These are phyloP conservation scores for Umimayanthus kanabou DNA, from an alignment of 92 coral and sea anemone genomes.

Conservation along the genomic window DNA sequence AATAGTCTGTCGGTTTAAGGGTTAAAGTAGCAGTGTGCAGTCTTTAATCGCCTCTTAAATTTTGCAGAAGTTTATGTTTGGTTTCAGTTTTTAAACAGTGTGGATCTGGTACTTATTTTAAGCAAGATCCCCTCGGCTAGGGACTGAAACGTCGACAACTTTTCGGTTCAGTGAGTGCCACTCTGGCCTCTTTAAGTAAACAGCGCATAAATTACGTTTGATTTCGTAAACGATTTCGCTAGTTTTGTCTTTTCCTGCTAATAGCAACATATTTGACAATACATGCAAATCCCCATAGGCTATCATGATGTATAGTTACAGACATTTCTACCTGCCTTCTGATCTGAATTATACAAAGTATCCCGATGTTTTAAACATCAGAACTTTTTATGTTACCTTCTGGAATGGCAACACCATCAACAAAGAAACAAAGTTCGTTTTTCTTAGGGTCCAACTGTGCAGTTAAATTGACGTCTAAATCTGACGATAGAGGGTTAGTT, in stretches of 20 bases:
- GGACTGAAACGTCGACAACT: too few species aligned
- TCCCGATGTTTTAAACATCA: conserved; percentile 54
- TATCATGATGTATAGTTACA: neutral
- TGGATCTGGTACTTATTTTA: too few species aligned
- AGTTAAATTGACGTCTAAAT: conserved; percentile 54
- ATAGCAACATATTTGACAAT: neutral
- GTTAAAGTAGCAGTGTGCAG: too few species aligned
- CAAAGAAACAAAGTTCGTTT: conserved; percentile 66
- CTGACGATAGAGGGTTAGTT: conserved; percentile 14
- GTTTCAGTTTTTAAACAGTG: too few species aligned
- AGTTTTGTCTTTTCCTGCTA: neutral
- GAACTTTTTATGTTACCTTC: conserved; percentile 73
- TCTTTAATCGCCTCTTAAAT: too few species aligned
- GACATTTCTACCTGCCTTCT: neutral
- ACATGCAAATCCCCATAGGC: neutral
- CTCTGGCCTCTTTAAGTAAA: too few species aligned
- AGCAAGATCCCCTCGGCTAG: too few species aligned
- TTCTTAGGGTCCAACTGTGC: conserved; percentile 67
- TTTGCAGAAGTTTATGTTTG: too few species aligned
- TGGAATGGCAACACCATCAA: conserved; percentile 73
- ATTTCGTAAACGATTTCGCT: neutral
- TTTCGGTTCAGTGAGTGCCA: too few species aligned
- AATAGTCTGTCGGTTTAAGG: too few species aligned
- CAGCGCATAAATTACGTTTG: too few species aligned
- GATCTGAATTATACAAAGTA: neutral